These are phyloP conservation scores for Austrolebias charrua DNA, from an alignment of 2,797 vertebrate species.

Conservation along the genomic window DNA sequence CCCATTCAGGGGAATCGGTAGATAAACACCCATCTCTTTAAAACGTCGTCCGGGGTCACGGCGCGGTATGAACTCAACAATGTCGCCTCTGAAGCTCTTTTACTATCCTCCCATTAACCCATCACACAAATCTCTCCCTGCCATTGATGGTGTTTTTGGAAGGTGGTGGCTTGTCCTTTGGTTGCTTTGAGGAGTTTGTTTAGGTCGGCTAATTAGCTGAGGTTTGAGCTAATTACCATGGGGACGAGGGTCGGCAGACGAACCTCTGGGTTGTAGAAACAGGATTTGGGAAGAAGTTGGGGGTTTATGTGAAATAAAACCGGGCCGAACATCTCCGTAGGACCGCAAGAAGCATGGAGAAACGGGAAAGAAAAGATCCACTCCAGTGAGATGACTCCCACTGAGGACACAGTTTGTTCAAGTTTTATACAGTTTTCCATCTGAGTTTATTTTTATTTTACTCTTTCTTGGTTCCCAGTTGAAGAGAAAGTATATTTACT, in stretches of 20 bases:
- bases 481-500: background rate
- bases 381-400: slow-evolving; percentile 28
- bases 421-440: slow-evolving; percentile 16
- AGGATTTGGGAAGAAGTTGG: slow-evolving; percentile 33
- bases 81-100: slow-evolving; percentile 51
- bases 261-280: slow-evolving; percentile 47
- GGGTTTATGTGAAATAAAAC: slow-evolving; percentile 32
- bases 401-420: slow-evolving; percentile 42
- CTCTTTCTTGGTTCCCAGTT: background rate
- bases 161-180: slow-evolving; percentile 27
- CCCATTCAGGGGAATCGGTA: slow-evolving; percentile 45
- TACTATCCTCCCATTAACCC: slow-evolving; percentile 59
- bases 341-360: background rate
- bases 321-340: background rate
- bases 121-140: slow-evolving; percentile 67
- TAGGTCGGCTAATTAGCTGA: slow-evolving; percentile 53
- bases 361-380: slow-evolving; percentile 39
- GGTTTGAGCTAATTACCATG: slow-evolving; percentile 60
- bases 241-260: slow-evolving; percentile 61
- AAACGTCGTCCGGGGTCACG: slow-evolving; percentile 51
- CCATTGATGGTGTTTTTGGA: slow-evolving; percentile 36
- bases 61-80: slow-evolving; percentile 43
- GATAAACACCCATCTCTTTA: slow-evolving; percentile 58
- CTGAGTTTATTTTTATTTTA: slow-evolving; percentile 7
- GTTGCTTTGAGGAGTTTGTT: slow-evolving; percentile 34